Conservation (phyloP, 2,888 invertebrate species). For the Zygaena filipendulae region DNA sequence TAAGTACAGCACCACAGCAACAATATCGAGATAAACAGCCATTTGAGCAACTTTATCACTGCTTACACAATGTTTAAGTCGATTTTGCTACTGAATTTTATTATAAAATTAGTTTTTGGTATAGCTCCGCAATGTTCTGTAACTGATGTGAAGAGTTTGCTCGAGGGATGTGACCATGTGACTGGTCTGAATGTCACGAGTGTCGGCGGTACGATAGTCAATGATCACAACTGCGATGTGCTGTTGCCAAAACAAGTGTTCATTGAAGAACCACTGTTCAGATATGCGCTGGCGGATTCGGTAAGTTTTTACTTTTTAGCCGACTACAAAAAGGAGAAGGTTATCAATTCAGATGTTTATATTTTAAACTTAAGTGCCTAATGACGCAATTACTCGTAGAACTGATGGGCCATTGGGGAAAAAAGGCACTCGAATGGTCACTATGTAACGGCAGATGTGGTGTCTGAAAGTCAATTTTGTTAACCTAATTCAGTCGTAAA, state of each 20-base stretch:
- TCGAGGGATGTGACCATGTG: constrained; percentile 49
- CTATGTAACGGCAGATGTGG: too few relatives aligned
- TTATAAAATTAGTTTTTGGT: constrained; percentile 19
- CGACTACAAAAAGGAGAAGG: too few relatives aligned
- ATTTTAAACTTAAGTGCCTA: too few relatives aligned
- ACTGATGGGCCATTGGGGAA: too few relatives aligned
- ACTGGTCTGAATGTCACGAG: constrained; percentile 48
- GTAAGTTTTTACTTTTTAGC: constrained; percentile 22
- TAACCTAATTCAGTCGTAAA: too few relatives aligned
- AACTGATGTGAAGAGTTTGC: constrained; percentile 41
- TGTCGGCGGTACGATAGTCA: constrained; percentile 50
- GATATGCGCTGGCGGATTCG: constrained; percentile 42
- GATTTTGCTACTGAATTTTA: constrained; percentile 14
- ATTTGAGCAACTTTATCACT: too few relatives aligned
- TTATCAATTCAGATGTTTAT: too few relatives aligned
- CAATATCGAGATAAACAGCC: too few relatives aligned
- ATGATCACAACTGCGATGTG: constrained; percentile 58
- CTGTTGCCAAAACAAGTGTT: constrained; percentile 57
- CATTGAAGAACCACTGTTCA: constrained; percentile 51
- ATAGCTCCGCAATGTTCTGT: constrained; percentile 29
- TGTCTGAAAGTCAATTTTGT: too few relatives aligned
- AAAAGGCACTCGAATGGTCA: too few relatives aligned
- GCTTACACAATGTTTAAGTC: constrained; percentile 4
- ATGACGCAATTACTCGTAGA: too few relatives aligned
- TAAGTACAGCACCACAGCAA: too few relatives aligned